A percentile compares a stretch with the other conserved stretches of the same genome.
Evolutionary conservation across 1,140 invertebrate genomes (phyloP).

Genomic region (Copidosoma floridanum): DNA sequence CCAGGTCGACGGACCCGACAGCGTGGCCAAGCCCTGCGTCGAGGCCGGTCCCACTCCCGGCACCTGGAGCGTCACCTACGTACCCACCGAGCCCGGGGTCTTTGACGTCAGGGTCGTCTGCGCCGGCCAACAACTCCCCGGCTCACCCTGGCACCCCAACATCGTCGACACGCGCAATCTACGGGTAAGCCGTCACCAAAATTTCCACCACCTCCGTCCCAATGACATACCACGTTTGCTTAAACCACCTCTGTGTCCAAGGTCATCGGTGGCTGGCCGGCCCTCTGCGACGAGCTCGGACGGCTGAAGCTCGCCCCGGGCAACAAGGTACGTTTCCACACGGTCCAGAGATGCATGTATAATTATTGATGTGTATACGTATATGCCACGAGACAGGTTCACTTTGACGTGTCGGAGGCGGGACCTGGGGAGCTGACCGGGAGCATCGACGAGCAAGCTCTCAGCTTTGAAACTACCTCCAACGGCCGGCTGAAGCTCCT

Average conservation of each 20-base stretch:
- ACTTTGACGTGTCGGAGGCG: slow-evolving; percentile 73
- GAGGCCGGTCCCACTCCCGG: slow-evolving; percentile 57
- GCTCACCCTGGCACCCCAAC: slow-evolving; percentile 72
- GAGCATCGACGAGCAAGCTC: slow-evolving; percentile 44
- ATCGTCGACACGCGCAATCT: slow-evolving; percentile 70
- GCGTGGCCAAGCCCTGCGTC: slow-evolving; percentile 61
- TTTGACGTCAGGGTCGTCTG: slow-evolving; percentile 73
- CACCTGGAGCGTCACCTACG: slow-evolving; percentile 64
- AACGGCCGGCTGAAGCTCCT: slow-evolving; percentile 51
- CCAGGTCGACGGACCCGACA: slow-evolving; percentile 67
- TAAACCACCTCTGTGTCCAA: no score
- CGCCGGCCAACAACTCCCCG: slow-evolving; percentile 64
- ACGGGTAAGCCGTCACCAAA: slow-evolving; percentile 55
- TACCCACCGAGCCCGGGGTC: slow-evolving; percentile 70
- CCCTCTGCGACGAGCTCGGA: slow-evolving; percentile 70
- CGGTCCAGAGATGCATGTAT: no score
- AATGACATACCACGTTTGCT: no score
- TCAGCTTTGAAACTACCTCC: slow-evolving; percentile 51
- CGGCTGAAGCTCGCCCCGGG: slow-evolving; percentile 68
- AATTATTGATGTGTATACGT: no score
- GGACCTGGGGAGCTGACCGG: slow-evolving; percentile 68
- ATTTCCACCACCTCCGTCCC: not conserved
- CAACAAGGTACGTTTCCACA: slow-evolving; percentile 71
- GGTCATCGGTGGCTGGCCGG: slow-evolving; percentile 84
- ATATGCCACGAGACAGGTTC: no score